Evolutionary conservation across 2,797 vertebrate genomes (phyloP).

Genomic region (Poliocrania exsul): DNA sequence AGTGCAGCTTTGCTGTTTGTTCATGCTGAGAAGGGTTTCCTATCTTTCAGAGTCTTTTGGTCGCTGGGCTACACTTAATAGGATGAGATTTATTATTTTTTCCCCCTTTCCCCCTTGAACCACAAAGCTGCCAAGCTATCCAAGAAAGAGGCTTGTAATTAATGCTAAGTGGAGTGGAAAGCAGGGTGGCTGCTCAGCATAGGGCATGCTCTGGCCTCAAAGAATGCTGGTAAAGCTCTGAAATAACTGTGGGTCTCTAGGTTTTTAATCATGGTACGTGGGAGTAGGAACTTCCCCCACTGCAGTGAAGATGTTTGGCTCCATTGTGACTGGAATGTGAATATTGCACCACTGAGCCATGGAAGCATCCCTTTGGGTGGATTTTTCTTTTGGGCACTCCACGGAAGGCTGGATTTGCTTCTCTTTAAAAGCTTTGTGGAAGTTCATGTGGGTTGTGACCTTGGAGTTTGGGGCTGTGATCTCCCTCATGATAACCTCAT

Average conservation of each 20-base stretch:
- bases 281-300: neutral
- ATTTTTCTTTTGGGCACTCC: neutral
- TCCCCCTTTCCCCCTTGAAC: neutral
- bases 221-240: neutral
- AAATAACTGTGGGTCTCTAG: neutral
- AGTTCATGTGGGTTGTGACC: neutral
- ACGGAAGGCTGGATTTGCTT: constrained; percentile 1
- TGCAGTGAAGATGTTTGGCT: neutral
- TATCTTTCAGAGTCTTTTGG: constrained; percentile 26
- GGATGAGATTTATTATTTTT: neutral
- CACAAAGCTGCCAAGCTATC: constrained; percentile 13
- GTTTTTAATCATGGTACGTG: neutral
- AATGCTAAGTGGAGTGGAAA: constrained; percentile 50
- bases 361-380: neutral
- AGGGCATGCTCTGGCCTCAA: neutral
- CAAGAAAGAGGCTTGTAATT: constrained; percentile 27
- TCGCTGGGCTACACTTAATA: constrained; percentile 24
- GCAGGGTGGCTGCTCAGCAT: neutral
- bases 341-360: neutral
- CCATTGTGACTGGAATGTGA: neutral
- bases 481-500: neutral
- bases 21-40: constrained; percentile 17
- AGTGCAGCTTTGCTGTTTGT: neutral
- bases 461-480: neutral
- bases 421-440: neutral